These are phyloP conservation scores for Pristionchus arcanus DNA, from an alignment of 2,888 invertebrate species.

Conservation along the genomic window DNA sequence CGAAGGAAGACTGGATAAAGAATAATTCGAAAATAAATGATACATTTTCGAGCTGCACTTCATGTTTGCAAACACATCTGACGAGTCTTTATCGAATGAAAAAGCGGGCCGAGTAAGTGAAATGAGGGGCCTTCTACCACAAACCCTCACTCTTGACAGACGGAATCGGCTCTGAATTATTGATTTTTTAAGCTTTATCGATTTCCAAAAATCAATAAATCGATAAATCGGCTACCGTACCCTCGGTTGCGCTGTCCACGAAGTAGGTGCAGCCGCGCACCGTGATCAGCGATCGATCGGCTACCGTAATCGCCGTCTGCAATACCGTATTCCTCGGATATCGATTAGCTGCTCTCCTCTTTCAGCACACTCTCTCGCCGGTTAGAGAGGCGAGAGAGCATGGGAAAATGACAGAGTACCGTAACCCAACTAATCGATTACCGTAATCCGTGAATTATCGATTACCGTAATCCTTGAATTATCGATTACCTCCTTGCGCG, in stretches of 20 bases:
- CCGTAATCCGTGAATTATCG: not conserved
- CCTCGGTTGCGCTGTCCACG: conserved; percentile 38
- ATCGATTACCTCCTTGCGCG: conserved; percentile 18
- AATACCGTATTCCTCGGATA: not conserved
- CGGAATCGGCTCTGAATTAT: not conserved
- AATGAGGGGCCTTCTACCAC: not conserved
- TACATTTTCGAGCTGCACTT: not conserved
- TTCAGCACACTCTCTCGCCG: too few species aligned
- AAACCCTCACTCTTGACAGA: conserved; percentile 1
- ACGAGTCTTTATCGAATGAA: conserved; percentile 32
- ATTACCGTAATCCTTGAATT: not conserved
- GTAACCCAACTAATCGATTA: not conserved
- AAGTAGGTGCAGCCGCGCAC: conserved; percentile 31
- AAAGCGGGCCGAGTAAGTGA: not conserved
- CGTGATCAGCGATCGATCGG: conserved; percentile 43
- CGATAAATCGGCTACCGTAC: conserved; percentile 11
- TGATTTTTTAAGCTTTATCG: not conserved
- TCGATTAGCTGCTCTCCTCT: too few species aligned
- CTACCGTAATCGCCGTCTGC: conserved; percentile 33
- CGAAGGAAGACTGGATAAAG: too few species aligned
- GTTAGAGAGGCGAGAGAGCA: too few species aligned
- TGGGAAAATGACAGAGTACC: too few species aligned
- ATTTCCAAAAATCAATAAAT: not conserved
- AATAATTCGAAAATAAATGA: not conserved
- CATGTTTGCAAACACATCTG: not conserved